Evolutionary conservation across 2,797 vertebrate species (phyloP).

Genomic region (Nannoperca obscura): DNA sequence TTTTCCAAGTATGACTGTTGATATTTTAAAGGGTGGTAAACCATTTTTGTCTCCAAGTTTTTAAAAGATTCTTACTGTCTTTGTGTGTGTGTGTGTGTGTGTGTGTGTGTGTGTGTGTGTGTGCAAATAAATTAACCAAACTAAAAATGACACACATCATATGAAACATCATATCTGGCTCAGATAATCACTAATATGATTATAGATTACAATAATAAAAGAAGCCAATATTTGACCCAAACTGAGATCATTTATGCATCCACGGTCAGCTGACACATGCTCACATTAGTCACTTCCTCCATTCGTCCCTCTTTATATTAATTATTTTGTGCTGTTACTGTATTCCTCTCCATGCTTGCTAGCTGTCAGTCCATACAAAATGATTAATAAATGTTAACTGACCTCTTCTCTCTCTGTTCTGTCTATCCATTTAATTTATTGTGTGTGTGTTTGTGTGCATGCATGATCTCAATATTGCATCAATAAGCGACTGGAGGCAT

Average conservation of each 20-base stretch:
- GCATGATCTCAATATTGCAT: conserved; percentile 23
- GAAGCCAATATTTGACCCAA: too few species aligned
- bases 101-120: too few species aligned
- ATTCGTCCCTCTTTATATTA: not conserved
- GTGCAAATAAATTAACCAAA: too few species aligned
- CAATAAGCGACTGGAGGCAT: not conserved
- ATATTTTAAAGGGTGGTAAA: too few species aligned
- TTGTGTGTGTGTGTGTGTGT: too few species aligned
- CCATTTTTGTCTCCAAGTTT: too few species aligned
- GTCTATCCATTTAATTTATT: conserved; percentile 7
- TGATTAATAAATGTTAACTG: conserved; percentile 25
- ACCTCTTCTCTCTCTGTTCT: conserved; percentile 11
- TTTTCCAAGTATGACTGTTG: too few species aligned
- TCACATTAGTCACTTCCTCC: not conserved
- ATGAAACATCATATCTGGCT: too few species aligned
- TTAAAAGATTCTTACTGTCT: too few species aligned
- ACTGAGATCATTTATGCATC: not conserved
- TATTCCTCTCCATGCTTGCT: not conserved
- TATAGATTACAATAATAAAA: not conserved
- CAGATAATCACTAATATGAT: not conserved
- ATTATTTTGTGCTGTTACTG: not conserved
- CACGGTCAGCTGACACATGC: not conserved
- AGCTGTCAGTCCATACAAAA: conserved; percentile 17
- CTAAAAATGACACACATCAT: too few species aligned
- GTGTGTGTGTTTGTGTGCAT: not conserved